phyloP scores from a whole-genome alignment of 2,888 invertebrate species.

The Disparrhopalites patrizii region DNA sequence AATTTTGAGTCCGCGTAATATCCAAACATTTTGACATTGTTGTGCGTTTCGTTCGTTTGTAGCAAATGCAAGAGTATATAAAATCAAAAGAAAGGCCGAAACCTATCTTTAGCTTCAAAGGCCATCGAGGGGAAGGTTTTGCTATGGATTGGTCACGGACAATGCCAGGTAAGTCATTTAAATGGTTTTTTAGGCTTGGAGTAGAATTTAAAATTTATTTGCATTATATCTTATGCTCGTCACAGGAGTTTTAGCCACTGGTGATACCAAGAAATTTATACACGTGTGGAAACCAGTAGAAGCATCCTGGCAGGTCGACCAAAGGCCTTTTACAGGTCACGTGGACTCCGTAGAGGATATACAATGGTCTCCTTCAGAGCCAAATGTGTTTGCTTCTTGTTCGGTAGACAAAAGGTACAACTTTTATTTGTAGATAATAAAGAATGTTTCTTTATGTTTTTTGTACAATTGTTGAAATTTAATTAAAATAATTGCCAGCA shows the following conservation, averaged over 20 bases:
- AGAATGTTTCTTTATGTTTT: not conserved
- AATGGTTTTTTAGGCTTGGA: not conserved
- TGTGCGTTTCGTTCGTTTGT: not conserved
- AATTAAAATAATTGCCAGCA: not conserved
- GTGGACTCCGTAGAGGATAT: slow-evolving; percentile 93
- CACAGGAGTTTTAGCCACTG: slow-evolving; percentile 77
- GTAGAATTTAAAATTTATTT: not conserved
- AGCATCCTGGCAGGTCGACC: slow-evolving; percentile 80
- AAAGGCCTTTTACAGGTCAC: slow-evolving; percentile 81
- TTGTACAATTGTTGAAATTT: not conserved
- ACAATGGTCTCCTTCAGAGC: slow-evolving; percentile 97
- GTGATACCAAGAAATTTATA: slow-evolving; percentile 81
- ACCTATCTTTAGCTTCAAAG: slow-evolving; percentile 81
- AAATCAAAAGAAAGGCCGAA: slow-evolving; percentile 49
- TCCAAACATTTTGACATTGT: slow-evolving; percentile 3
- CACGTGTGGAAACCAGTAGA: slow-evolving; percentile 86
- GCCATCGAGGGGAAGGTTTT: slow-evolving; percentile 91
- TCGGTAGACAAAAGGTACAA: slow-evolving; percentile 72
- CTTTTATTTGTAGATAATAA: slow-evolving; percentile 12
- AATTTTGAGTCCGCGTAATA: not conserved
- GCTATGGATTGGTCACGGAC: slow-evolving; percentile 88
- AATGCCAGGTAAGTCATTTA: slow-evolving; percentile 61
- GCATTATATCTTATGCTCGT: slow-evolving; percentile 14
- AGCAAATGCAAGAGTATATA: slow-evolving; percentile 46
- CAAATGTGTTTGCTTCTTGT: slow-evolving; percentile 78